Evolutionary conservation across 2,797 vertebrate genomes (phyloP), one percentile per base, ranked within the genome.

Genomic region (Falco cherrug): DNA sequence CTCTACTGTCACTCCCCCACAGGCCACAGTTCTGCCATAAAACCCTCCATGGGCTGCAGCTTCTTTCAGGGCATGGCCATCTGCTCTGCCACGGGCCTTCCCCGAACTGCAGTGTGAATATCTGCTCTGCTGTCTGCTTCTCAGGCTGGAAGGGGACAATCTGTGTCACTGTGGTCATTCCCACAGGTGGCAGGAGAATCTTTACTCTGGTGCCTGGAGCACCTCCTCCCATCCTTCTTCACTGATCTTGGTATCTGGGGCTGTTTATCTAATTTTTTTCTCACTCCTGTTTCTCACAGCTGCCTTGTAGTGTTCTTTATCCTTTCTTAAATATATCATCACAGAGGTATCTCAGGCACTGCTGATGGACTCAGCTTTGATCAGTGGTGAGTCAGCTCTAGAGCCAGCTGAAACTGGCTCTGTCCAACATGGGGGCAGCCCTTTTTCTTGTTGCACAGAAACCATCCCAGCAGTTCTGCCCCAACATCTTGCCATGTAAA

Each of bases 1-100:
- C 31, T 75, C 43, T 37, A 69, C 50, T 4, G 0, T 45, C 0
- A 0, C 11, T 43, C 7, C 14, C 24, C 5, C 24, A 31, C 0
- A 2, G 20, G 28, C 37, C 43, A 29, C 56, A 68, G 31, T 45
- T n/a, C 51, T 77, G 25, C 18, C 13, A 47, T 71, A 59, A 53
- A 71, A 77, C 39, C 35, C 8, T 47, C 47, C 9, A 4, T 41
- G 25, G 50, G 54, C 65, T n/a, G 28, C 37, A 74, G 2, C 13
- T 59, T 64, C 41, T 47, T 64, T 71, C 12, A 60, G 78, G 11
- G 11, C 73, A 37, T 10, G 41, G 61, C 39, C 25, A 2, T 60
- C 33, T 61, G 73, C 48, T 83, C 13, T 83, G 26, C 17, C 1
- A 0, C 61, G 48, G 14, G 9, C 61, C 14, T n/a, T 83, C 11